phyloP scores from a whole-genome alignment of 2,797 vertebrate genomes.

The Tarsius wallacei region DNA sequence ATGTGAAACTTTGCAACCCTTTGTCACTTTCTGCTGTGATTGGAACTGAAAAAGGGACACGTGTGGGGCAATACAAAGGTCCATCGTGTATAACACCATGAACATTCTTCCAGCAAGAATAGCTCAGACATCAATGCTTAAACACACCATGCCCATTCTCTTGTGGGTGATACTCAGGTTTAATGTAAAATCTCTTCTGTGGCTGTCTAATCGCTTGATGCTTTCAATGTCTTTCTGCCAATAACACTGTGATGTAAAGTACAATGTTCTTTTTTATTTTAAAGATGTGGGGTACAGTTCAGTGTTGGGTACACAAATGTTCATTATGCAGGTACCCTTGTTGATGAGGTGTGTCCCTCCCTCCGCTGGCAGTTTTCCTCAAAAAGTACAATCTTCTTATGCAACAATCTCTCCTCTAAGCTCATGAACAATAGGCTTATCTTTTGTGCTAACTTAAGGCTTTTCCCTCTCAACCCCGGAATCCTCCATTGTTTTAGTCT shows the following conservation, averaged over 20 bases:
- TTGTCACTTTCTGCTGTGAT: background rate
- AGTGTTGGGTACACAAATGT: too few species aligned
- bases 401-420: background rate
- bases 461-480: background rate
- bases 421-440: background rate
- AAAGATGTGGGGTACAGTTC: too few species aligned
- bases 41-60: background rate
- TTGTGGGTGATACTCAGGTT: background rate
- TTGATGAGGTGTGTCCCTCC: too few species aligned
- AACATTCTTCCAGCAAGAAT: background rate
- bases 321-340: too few species aligned
- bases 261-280: background rate
- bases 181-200: conserved; percentile 17
- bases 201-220: background rate
- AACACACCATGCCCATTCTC: background rate
- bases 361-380: too few species aligned
- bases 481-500: background rate
- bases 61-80: background rate
- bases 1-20: background rate
- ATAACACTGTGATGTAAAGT: background rate
- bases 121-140: background rate
- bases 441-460: background rate
- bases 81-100: fast-evolving
- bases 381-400: background rate
- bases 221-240: conserved; percentile 25